A percentile compares a stretch with the other conserved stretches of the same genome.
Conservation (phyloP, 2,113 vertebrate genomes). For the Oryzias curvinotus region DNA sequence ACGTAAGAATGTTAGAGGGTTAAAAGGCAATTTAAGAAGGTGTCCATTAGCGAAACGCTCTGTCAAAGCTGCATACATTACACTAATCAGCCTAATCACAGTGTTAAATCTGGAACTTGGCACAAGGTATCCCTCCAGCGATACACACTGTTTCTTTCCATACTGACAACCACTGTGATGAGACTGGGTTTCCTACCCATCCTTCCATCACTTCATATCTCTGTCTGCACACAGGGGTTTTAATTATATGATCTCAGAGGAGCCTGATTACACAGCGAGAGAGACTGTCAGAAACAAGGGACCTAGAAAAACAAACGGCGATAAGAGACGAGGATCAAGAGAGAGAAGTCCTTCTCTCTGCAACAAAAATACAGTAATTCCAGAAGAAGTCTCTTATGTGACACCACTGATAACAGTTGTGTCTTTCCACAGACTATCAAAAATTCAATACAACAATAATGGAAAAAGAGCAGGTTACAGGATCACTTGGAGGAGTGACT, state of each 20-base stretch:
- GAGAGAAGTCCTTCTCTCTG: slow-evolving; percentile 20
- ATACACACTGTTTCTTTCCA: slow-evolving; percentile 38
- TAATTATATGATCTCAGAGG: slow-evolving; percentile 58
- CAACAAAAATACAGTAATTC: slow-evolving; percentile 55
- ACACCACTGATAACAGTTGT: slow-evolving; percentile 24
- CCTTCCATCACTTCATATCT: slow-evolving; percentile 42
- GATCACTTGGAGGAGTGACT: not conserved
- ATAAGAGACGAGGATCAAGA: slow-evolving; percentile 30
- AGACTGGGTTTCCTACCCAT: slow-evolving; percentile 45
- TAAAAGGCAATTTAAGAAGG: slow-evolving; percentile 21
- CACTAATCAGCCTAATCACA: slow-evolving; percentile 37
- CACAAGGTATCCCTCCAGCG: slow-evolving; percentile 17
- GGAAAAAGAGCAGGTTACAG: too few species aligned
- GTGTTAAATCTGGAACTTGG: slow-evolving; percentile 42
- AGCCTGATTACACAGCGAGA: slow-evolving; percentile 48
- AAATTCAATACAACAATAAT: slow-evolving; percentile 12
- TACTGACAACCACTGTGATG: slow-evolving; percentile 41
- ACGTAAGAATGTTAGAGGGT: slow-evolving; percentile 1
- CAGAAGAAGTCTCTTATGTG: slow-evolving; percentile 35
- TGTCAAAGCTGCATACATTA: slow-evolving; percentile 25
- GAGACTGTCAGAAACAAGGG: slow-evolving; percentile 20
- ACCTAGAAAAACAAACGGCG: slow-evolving; percentile 25
- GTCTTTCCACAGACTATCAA: slow-evolving; percentile 14
- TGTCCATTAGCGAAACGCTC: slow-evolving; percentile 2
- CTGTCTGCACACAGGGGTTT: slow-evolving; percentile 55